Percentiles rank a stretch among this genome's conserved stretches.
Conservation (phyloP, 92 coral and sea anemone species). For the Zoanthus sansibaricus region DNA sequence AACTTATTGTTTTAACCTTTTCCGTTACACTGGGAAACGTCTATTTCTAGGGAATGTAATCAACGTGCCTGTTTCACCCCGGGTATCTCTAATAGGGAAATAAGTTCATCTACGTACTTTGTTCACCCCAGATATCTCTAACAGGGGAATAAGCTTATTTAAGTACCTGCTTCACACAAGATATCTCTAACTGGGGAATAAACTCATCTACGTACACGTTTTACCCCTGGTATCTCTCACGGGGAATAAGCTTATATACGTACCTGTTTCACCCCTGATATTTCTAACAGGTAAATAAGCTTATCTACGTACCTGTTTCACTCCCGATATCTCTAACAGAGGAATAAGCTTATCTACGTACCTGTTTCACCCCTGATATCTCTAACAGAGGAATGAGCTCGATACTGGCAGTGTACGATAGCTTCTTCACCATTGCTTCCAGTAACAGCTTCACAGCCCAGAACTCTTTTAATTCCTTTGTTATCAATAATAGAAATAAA, state of each 20-base stretch:
- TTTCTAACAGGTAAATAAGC: background rate
- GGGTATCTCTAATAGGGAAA: too few species aligned
- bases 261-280: slow-evolving; percentile 59
- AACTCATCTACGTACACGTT: slow-evolving; percentile 57
- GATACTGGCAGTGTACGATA: slow-evolving; percentile 85
- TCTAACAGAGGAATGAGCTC: slow-evolving; percentile 96
- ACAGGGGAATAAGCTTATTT: background rate
- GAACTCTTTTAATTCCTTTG: slow-evolving; percentile 89
- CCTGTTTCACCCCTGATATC: slow-evolving; percentile 95
- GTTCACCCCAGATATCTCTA: too few species aligned
- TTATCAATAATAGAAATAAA: background rate
- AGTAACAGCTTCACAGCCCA: slow-evolving; percentile 84
- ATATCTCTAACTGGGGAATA: too few species aligned
- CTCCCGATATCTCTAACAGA: background rate
- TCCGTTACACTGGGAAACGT: too few species aligned
- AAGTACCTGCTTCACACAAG: too few species aligned
- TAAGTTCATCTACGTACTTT: too few species aligned
- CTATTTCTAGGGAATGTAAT: too few species aligned
- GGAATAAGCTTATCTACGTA: slow-evolving; percentile 8
- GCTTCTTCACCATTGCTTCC: slow-evolving; percentile 88
- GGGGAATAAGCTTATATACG: background rate
- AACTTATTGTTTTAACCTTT: too few species aligned
- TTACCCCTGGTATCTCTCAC: background rate
- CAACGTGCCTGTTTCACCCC: too few species aligned
- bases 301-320: slow-evolving; percentile 61